Evolutionary conservation across 2,888 invertebrate species (phyloP), one percentile per base, ranked within the genome.

Genomic region (Nomada flava): DNA sequence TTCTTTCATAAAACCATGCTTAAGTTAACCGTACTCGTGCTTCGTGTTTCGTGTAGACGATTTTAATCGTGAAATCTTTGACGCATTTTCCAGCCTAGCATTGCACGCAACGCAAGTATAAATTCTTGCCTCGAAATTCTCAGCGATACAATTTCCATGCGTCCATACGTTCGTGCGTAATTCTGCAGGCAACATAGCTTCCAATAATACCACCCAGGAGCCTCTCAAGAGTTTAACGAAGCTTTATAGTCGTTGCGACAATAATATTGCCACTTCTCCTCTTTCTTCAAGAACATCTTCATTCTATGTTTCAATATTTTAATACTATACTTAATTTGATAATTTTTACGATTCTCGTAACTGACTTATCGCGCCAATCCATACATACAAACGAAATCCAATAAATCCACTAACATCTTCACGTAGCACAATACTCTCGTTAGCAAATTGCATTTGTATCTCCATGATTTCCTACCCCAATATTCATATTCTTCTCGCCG

Each of bases 181-280:
- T 53, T 55, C n/a, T 11, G 5, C 60, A 36, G 20, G 60, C 52
- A 71, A 72, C 42, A 63, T 50, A 69, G 57, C 44, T 70, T 52
- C 26, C 42, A 50, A 47, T 47, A 59, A 64, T 70, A 70, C 52
- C 11, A 26, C 18, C 23, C n/a, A 23, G n/a, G 7, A 18, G 15
- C 23, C 23, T 57, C n/a, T 2, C 15, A 52, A 20, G 15, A 62
- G 44, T 62, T 67, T 77, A 71, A 72, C 71, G 64, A 71, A 72
- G 53, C 57, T 72, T 77, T 77, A 77, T 68, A 55, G 47, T 29
- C 60, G 53, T 44, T 55, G 60, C 71, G 20, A 67, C 59, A 72
- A 67, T 67, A 72, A 72, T 55, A 72, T 77, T 29, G 60, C 29
- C 10, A 23, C 47, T 62, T 44, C 60, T 67, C 29, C 60, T 53